Percentiles rank a stretch among this genome's conserved stretches.
These are phyloP conservation scores for Acanthiza pusilla DNA, from an alignment of 2,797 vertebrate species.

Conservation along the genomic window DNA sequence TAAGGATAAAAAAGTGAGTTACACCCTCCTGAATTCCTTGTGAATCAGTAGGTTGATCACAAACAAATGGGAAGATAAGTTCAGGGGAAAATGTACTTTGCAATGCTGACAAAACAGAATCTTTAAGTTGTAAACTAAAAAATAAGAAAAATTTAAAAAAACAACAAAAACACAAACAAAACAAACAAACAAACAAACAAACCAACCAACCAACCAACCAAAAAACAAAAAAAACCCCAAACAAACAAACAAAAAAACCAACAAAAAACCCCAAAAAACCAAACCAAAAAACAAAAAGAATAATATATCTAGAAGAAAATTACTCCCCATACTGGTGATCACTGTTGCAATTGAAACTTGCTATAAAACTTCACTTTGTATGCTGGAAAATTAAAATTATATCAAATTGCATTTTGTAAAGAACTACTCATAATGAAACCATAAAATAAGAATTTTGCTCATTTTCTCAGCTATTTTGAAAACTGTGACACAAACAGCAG, in stretches of 20 bases:
- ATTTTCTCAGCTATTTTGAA: conserved; percentile 27
- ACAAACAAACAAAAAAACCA: no score
- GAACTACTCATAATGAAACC: not conserved
- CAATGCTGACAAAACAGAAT: not conserved
- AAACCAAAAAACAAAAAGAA: no score
- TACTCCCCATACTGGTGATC: not conserved
- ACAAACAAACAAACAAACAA: no score
- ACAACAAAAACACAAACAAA: no score
- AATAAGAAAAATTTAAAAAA: not conserved
- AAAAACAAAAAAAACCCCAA: no score
- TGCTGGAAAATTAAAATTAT: not conserved
- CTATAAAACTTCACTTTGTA: not conserved
- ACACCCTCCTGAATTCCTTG: not conserved
- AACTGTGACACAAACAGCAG: not conserved
- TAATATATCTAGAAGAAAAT: not conserved
- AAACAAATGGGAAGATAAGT: not conserved
- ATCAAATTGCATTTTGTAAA: not conserved
- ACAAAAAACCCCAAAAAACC: no score
- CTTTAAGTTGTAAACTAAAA: not conserved
- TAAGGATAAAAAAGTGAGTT: not conserved
- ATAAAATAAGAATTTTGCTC: not conserved
- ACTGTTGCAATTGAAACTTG: not conserved
- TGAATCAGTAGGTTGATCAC: not conserved
- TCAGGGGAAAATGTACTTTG: not conserved
- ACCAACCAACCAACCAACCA: no score